phyloP scores from a whole-genome alignment of 2,113 vertebrate genomes.

The Columba janthina region DNA sequence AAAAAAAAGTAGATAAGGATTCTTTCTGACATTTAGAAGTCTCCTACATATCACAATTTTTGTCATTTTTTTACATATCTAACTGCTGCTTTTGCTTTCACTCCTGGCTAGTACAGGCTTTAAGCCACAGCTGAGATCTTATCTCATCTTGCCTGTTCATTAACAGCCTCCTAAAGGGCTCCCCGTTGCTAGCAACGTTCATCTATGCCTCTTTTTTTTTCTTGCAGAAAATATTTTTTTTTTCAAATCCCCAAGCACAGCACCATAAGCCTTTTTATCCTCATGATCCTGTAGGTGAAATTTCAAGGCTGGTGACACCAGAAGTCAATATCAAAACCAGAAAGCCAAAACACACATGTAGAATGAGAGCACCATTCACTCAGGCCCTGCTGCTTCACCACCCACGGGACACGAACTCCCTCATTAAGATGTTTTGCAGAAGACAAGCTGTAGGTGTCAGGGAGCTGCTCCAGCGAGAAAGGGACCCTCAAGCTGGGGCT shows the following conservation, averaged over 20 bases:
- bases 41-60: background rate
- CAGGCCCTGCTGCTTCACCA: background rate
- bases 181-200: background rate
- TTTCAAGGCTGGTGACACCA: background rate
- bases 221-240: background rate
- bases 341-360: background rate
- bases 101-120: background rate
- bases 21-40: background rate
- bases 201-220: background rate
- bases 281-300: background rate
- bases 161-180: background rate
- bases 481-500: accelerated
- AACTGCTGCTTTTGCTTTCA: background rate
- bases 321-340: background rate
- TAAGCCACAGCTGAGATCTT: background rate
- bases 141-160: background rate
- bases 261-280: background rate
- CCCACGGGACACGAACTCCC: accelerated
- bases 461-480: background rate
- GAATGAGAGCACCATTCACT: background rate
- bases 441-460: background rate
- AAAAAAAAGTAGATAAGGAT: background rate
- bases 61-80: background rate
- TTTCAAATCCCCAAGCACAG: background rate
- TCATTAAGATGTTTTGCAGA: background rate